Evolutionary conservation across 1,140 invertebrate genomes (phyloP).

Genomic region (Drosophila arizonae): DNA sequence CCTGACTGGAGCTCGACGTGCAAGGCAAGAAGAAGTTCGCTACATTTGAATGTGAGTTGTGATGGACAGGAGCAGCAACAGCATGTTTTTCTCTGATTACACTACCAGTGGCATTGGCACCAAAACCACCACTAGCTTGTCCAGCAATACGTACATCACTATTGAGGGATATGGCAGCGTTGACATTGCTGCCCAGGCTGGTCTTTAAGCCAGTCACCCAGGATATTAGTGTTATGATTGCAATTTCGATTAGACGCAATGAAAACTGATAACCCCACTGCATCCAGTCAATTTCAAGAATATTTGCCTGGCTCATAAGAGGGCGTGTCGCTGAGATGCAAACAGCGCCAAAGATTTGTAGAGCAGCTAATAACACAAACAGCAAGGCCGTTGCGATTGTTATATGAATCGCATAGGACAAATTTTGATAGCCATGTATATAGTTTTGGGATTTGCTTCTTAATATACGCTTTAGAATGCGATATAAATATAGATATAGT

Average conservation of each 20-base stretch:
- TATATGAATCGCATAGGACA: conserved; percentile 92
- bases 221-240: conserved; percentile 90
- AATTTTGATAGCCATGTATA: conserved; percentile 87
- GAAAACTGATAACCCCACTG: conserved; percentile 95
- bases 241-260: conserved; percentile 91
- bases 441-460: conserved; percentile 87
- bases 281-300: conserved; percentile 87
- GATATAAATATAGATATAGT: conserved; percentile 93
- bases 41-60: conserved; percentile 83
- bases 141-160: conserved; percentile 47
- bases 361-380: conserved; percentile 90
- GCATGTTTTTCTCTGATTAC: conserved; percentile 83
- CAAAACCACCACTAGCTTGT: conserved; percentile 6
- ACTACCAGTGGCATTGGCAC: conserved; percentile 19
- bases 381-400: conserved; percentile 92
- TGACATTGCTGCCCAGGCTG: conserved; percentile 68
- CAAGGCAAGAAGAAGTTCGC: conserved; percentile 90
- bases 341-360: conserved; percentile 90
- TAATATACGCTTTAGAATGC: conserved; percentile 86
- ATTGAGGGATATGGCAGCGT: conserved; percentile 15
- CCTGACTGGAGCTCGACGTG: conserved; percentile 89
- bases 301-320: conserved; percentile 49
- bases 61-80: conserved; percentile 81
- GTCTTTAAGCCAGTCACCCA: conserved; percentile 91
- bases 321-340: conserved; percentile 83